phyloP scores from a whole-genome alignment of 2,888 invertebrate genomes.

The Cerastis leucographa region DNA sequence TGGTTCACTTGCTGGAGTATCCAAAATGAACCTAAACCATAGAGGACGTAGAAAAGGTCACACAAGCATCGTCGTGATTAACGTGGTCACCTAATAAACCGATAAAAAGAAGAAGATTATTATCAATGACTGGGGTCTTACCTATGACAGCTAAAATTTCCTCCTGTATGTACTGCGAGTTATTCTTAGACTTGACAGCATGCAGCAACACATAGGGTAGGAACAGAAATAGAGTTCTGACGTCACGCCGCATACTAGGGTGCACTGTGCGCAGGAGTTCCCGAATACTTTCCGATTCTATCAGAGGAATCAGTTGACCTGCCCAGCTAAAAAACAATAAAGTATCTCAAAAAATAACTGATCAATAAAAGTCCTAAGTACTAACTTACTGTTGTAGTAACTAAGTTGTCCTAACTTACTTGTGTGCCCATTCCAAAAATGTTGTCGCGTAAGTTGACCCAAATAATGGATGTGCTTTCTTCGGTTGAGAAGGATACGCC shows the following conservation, averaged over 20 bases:
- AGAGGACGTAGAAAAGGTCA: not conserved
- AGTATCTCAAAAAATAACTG: too few species aligned
- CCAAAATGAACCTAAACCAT: not conserved
- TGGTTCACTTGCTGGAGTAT: not conserved
- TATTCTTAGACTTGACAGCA: constrained; percentile 89
- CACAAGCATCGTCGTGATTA: not conserved
- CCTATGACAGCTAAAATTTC: constrained; percentile 88
- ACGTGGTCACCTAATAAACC: not conserved
- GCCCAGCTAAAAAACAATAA: constrained; percentile 91
- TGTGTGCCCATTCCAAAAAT: constrained; percentile 94
- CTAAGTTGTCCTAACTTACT: constrained; percentile 80
- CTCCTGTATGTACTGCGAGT: constrained; percentile 83
- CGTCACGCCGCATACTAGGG: constrained; percentile 94
- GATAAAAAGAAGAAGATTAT: not conserved
- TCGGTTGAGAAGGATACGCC: constrained; percentile 85
- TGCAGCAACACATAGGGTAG: constrained; percentile 94
- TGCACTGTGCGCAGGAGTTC: constrained; percentile 93
- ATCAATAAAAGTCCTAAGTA: too few species aligned
- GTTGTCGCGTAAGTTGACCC: constrained; percentile 92
- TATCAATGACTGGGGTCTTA: constrained; percentile 42
- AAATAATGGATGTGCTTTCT: constrained; percentile 91
- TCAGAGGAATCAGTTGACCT: constrained; percentile 92
- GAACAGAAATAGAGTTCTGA: constrained; percentile 93
- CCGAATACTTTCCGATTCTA: constrained; percentile 91
- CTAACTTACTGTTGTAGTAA: too few species aligned